phyloP scores from a whole-genome alignment of 2,797 vertebrate species.

The Anguilla anguilla region DNA sequence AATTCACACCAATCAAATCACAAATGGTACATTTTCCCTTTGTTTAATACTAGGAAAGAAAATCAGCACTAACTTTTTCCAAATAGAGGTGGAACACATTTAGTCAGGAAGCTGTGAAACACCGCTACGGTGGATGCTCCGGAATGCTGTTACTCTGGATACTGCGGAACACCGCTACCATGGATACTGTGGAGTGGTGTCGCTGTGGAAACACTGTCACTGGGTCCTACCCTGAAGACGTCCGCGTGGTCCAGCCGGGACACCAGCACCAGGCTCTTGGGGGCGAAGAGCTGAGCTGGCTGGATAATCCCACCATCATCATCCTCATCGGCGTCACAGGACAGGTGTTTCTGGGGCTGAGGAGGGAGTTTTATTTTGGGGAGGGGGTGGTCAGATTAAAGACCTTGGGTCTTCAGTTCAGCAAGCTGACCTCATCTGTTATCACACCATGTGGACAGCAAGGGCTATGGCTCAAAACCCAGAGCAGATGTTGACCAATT shows the following conservation, averaged over 20 bases:
- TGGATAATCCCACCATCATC: conserved; percentile 60
- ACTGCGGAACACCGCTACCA: not conserved
- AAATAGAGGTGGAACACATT: not conserved
- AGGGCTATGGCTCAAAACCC: too few relatives aligned
- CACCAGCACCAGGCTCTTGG: conserved; percentile 93
- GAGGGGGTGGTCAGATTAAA: not conserved
- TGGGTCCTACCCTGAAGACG: conserved; percentile 85
- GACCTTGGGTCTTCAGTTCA: too few relatives aligned
- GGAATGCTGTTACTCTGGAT: not conserved
- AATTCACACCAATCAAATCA: too few relatives aligned
- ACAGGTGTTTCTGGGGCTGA: conserved; percentile 73
- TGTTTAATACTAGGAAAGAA: too few relatives aligned
- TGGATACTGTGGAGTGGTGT: not conserved
- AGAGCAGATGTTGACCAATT: not conserved
- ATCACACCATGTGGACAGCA: too few relatives aligned
- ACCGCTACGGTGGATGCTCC: not conserved
- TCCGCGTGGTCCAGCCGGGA: conserved; percentile 89
- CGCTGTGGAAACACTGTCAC: not conserved
- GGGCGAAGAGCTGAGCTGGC: conserved; percentile 82
- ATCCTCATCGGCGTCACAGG: conserved; percentile 73
- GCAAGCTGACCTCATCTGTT: too few relatives aligned
- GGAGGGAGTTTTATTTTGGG: not conserved
- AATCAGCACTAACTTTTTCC: too few relatives aligned
- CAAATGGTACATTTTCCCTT: too few relatives aligned
- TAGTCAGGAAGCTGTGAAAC: not conserved